These are phyloP conservation scores for Aethes cnicana DNA, from an alignment of 2,888 invertebrate species.

Conservation along the genomic window DNA sequence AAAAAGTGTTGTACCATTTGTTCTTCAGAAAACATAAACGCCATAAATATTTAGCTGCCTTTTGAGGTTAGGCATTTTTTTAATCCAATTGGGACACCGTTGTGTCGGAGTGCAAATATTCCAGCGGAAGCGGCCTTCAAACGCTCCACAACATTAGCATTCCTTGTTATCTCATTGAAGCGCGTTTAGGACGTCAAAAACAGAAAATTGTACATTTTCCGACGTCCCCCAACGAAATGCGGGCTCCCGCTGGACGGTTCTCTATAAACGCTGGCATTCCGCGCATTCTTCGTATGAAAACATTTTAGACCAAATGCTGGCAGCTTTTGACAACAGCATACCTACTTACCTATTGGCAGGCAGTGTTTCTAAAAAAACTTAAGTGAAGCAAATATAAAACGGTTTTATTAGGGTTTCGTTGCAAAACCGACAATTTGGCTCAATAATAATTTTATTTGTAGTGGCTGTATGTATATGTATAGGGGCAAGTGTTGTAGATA, in stretches of 20 bases:
- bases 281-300: conserved; percentile 26
- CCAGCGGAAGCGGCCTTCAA: conserved; percentile 16
- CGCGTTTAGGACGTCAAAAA: conserved; percentile 33
- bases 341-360: too few species aligned
- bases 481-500: too few species aligned
- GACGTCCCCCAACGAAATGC: conserved; percentile 24
- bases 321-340: conserved; percentile 28
- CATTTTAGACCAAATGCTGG: conserved; percentile 28
- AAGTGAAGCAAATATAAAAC: conserved; percentile 1
- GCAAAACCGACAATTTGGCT: not conserved
- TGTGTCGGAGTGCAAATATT: conserved; percentile 9
- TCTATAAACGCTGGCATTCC: conserved; percentile 31
- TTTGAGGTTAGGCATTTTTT: not conserved
- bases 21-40: too few species aligned
- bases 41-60: not conserved
- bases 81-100: not conserved
- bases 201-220: conserved; percentile 34
- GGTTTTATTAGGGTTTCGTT: not conserved
- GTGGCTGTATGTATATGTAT: too few species aligned
- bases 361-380: conserved; percentile 4
- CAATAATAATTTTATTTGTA: too few species aligned
- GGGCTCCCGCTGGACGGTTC: conserved; percentile 24
- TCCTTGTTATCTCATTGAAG: conserved; percentile 30
- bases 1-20: too few species aligned
- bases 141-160: conserved; percentile 27